A percentile compares a stretch with the other conserved stretches of the same genome.
Conservation (phyloP, 2,888 invertebrate genomes). For the Dinocampus coccinellae region DNA sequence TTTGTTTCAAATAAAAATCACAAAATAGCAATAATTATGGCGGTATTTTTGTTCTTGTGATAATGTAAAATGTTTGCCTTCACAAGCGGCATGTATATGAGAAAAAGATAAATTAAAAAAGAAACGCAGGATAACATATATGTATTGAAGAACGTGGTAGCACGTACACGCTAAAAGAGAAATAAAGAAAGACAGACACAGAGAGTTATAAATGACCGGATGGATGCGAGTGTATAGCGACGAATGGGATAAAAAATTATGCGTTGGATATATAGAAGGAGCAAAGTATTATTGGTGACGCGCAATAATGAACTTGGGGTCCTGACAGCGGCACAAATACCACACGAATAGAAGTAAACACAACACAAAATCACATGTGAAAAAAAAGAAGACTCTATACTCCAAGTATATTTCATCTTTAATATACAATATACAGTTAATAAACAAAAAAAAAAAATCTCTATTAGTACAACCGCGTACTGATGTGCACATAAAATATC, state of each 20-base stretch:
- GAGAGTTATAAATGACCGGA: conserved; percentile 31
- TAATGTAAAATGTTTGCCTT: background rate
- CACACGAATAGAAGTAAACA: background rate
- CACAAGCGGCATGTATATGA: background rate
- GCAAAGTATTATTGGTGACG: conserved; percentile 45
- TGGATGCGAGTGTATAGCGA: background rate
- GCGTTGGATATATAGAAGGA: conserved; percentile 15
- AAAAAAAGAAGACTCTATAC: conserved; percentile 1
- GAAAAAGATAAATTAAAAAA: background rate
- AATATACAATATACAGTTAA: no score
- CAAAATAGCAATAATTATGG: conserved; percentile 21
- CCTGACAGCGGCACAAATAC: conserved; percentile 28
- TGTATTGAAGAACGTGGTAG: background rate
- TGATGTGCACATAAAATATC: no score
- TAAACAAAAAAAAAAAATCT: no score
- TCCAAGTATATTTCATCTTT: no score
- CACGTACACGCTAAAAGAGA: conserved; percentile 3
- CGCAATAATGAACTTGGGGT: conserved; percentile 49
- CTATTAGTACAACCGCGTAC: no score
- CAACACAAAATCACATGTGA: background rate
- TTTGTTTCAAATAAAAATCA: background rate
- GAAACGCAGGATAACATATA: background rate
- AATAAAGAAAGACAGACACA: conserved; percentile 5
- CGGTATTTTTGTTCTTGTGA: background rate
- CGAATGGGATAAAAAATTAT: conserved; percentile 32